Conservation (phyloP, 1,140 invertebrate genomes). For the Tigriopus japonicus region DNA sequence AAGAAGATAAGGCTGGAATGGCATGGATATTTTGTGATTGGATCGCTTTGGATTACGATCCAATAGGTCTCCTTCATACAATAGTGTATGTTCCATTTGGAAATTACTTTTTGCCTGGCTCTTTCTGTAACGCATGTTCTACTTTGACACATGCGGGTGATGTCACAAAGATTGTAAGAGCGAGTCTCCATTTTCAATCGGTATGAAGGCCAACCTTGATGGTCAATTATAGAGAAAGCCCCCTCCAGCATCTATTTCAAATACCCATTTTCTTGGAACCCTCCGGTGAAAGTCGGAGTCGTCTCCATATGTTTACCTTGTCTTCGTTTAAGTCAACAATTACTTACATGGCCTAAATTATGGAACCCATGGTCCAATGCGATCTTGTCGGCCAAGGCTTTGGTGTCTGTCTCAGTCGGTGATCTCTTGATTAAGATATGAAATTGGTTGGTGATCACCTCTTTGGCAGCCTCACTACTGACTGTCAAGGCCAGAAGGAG, state of each 20-base stretch:
- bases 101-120: neutral
- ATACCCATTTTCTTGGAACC: neutral
- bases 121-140: no score
- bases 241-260: neutral
- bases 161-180: neutral
- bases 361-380: slow-evolving; percentile 10
- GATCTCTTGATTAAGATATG: slow-evolving; percentile 4
- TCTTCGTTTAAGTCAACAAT: neutral
- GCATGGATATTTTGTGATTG: neutral
- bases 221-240: neutral
- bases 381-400: slow-evolving; percentile 8
- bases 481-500: neutral
- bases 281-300: neutral
- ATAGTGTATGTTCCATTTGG: neutral
- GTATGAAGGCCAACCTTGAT: neutral
- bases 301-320: neutral
- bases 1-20: neutral
- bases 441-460: slow-evolving; percentile 12
- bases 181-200: neutral
- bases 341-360: slow-evolving; percentile 8
- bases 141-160: neutral
- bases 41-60: no score
- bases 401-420: neutral
- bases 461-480: slow-evolving; percentile 5
- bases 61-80: neutral